These are phyloP conservation scores for Macropus fuliginosus DNA, from an alignment of 2,797 vertebrate species.

Conservation along the genomic window DNA sequence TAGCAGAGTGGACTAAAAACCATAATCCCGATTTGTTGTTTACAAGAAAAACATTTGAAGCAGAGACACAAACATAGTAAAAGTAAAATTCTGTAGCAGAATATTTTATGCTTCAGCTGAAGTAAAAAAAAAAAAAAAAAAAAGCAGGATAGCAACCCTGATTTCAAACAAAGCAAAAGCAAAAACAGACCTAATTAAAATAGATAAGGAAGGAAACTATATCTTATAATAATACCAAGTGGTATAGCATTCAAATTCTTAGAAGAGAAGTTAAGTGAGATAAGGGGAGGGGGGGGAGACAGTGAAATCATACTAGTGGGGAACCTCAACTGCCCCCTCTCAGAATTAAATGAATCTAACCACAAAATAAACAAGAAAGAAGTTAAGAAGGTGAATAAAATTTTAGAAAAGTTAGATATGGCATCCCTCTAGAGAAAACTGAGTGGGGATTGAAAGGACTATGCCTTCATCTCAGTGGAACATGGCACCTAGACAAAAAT, in stretches of 20 bases:
- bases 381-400: background rate
- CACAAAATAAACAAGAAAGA: background rate
- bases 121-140: too few relatives aligned
- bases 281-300: rapidly evolving
- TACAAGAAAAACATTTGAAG: background rate
- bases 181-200: background rate
- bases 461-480: background rate
- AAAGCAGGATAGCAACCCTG: background rate
- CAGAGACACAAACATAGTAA: background rate
- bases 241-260: background rate
- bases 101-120: background rate
- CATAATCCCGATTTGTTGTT: background rate
- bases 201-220: background rate
- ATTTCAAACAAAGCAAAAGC: background rate
- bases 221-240: background rate
- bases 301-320: background rate
- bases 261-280: background rate
- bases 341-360: background rate
- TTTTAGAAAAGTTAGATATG: background rate
- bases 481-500: background rate
- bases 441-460: background rate
- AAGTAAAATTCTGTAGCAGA: too few relatives aligned
- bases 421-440: background rate
- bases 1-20: background rate
- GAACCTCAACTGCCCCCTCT: background rate